Percentiles rank a stretch among this genome's conserved stretches.
These are phyloP conservation scores for Carcharodon carcharias DNA, from an alignment of 2,797 vertebrate species.

Conservation along the genomic window DNA sequence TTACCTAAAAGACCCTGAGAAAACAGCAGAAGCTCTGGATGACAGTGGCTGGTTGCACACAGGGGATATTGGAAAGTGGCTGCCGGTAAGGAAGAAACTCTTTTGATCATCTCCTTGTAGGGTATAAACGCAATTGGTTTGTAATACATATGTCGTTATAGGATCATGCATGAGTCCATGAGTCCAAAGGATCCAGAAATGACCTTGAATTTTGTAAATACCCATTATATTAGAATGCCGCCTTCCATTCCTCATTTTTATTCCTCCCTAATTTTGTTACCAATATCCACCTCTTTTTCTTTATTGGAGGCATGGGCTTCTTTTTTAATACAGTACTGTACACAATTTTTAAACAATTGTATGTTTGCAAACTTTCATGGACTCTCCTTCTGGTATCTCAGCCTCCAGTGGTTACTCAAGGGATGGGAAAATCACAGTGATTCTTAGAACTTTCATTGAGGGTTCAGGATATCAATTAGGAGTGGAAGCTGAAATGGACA, in stretches of 20 bases:
- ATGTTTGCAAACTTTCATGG: background rate
- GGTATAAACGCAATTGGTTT: background rate
- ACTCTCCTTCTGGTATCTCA: background rate
- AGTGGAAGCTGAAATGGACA: background rate
- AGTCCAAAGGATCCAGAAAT: background rate
- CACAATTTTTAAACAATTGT: background rate
- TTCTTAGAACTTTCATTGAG: background rate
- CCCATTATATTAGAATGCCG: background rate
- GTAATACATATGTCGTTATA: background rate
- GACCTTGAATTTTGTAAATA: background rate
- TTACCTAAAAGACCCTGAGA: conserved; percentile 84
- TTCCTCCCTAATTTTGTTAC: background rate
- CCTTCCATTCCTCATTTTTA: background rate
- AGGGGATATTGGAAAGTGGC: conserved; percentile 91
- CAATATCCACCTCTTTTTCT: background rate
- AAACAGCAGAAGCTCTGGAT: conserved; percentile 79
- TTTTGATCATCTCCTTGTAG: background rate
- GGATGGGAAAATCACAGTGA: background rate
- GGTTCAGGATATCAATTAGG: background rate
- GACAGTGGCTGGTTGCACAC: conserved; percentile 92
- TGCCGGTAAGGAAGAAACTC: conserved; percentile 70
- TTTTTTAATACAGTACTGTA: background rate
- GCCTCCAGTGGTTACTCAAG: background rate
- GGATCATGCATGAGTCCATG: background rate
- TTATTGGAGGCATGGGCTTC: background rate